Evolutionary conservation across 2,888 invertebrate species (phyloP).

Genomic region (Isoperla grammatica): DNA sequence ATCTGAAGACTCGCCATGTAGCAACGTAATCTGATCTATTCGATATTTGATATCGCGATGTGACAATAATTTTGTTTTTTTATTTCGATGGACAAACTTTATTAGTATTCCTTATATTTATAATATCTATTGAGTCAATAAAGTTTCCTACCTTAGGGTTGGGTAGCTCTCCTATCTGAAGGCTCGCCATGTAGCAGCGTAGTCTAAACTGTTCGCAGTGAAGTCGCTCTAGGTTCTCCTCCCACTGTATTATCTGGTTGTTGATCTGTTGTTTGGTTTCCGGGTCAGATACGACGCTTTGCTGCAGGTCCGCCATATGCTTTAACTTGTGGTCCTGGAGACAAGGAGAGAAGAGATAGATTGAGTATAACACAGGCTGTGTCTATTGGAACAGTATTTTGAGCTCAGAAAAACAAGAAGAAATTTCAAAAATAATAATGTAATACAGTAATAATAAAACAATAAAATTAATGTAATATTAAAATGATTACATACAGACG

Average conservation of each 20-base stretch:
- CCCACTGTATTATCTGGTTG: slow-evolving; percentile 93
- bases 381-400: too few species aligned
- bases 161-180: slow-evolving; percentile 92
- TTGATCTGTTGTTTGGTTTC: slow-evolving; percentile 88
- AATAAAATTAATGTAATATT: too few species aligned
- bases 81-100: too few species aligned
- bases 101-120: too few species aligned
- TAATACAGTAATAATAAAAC: too few species aligned
- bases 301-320: slow-evolving; percentile 97
- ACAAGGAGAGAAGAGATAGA: slow-evolving; percentile 32
- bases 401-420: too few species aligned
- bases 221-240: slow-evolving; percentile 91
- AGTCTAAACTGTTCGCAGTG: slow-evolving; percentile 96
- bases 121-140: too few species aligned
- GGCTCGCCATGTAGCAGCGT: slow-evolving; percentile 94
- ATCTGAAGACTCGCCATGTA: slow-evolving; percentile 96
- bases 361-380: too few species aligned
- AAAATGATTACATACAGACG: too few species aligned
- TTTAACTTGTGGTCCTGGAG: slow-evolving; percentile 92
- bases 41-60: too few species aligned
- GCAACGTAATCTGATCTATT: slow-evolving; percentile 92
- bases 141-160: slow-evolving; percentile 94
- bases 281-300: slow-evolving; percentile 91
- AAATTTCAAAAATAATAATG: too few species aligned
- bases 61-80: too few species aligned